Conservation (phyloP, 2,797 vertebrate genomes). For the Melanogrammus aeglefinus region DNA sequence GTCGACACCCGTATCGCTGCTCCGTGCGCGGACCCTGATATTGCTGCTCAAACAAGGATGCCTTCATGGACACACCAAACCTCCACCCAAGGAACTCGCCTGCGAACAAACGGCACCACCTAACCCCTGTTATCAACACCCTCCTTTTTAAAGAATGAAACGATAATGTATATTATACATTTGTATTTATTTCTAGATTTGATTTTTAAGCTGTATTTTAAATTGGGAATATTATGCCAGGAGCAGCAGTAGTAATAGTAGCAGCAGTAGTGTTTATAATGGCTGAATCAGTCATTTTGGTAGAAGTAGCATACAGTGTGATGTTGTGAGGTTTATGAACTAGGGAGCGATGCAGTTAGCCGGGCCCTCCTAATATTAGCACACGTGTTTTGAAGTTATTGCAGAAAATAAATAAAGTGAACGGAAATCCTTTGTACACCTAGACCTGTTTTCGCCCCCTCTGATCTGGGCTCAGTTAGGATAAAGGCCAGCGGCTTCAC, state of each 20-base stretch:
- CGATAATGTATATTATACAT: not conserved
- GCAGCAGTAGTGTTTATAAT: not conserved
- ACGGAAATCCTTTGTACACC: constrained; percentile 5
- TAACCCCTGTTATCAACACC: not conserved
- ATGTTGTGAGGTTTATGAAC: not conserved
- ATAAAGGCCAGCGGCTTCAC: constrained; percentile 5
- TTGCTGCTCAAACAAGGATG: not conserved
- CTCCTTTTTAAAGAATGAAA: not conserved
- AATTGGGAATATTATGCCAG: not conserved
- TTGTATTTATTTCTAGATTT: not conserved
- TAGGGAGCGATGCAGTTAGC: not conserved
- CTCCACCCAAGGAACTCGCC: not conserved
- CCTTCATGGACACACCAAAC: not conserved
- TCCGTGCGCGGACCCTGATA: not conserved
- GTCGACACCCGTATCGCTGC: not conserved
- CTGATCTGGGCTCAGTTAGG: not conserved
- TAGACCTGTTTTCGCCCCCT: constrained; percentile 3
- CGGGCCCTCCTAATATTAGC: not conserved
- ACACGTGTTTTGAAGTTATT: constrained; percentile 22
- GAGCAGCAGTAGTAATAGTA: not conserved
- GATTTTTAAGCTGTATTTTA: not conserved
- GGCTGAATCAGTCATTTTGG: not conserved
- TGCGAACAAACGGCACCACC: not conserved
- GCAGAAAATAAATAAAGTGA: constrained; percentile 22
- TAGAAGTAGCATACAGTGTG: not conserved